Percentiles rank a stretch among this genome's conserved stretches.
Evolutionary conservation across 2,888 invertebrate genomes (phyloP).

Genomic region (Heliconius aoede): DNA sequence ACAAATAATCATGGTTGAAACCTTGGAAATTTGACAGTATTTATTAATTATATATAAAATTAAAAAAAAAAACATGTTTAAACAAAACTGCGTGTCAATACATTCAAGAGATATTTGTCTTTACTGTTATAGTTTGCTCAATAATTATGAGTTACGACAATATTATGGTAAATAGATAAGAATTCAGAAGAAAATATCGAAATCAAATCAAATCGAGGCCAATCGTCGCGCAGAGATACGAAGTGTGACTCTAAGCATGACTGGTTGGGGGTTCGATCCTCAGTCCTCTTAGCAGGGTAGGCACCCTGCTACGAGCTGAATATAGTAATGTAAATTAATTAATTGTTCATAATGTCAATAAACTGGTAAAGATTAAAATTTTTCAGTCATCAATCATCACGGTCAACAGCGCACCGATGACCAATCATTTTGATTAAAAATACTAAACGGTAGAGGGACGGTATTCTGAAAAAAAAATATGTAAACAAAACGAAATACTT

Average conservation of each 20-base stretch:
- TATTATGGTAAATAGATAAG: conserved; percentile 3
- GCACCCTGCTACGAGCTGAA: too few relatives aligned
- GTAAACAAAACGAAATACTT: conserved; percentile 11
- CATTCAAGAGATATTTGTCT: neutral
- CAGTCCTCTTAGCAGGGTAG: too few relatives aligned
- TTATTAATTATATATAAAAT: neutral
- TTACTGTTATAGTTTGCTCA: neutral
- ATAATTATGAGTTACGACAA: neutral
- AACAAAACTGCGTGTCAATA: neutral
- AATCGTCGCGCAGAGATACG: too few relatives aligned
- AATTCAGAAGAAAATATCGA: too few relatives aligned
- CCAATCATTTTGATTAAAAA: neutral
- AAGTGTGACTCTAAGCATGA: too few relatives aligned
- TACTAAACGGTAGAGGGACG: neutral
- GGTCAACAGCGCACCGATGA: neutral
- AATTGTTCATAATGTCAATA: neutral
- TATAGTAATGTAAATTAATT: neutral
- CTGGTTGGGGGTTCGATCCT: too few relatives aligned
- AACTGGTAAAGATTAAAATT: neutral
- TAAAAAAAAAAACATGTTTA: conserved; percentile 9
- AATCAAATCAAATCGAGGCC: too few relatives aligned
- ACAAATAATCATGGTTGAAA: neutral
- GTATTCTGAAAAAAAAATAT: neutral
- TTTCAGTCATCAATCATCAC: neutral
- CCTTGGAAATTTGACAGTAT: neutral